Evolutionary conservation across 1,140 invertebrate genomes (phyloP), one percentile per base, ranked within the genome.

Genomic region (Drosophila rhopaloa): DNA sequence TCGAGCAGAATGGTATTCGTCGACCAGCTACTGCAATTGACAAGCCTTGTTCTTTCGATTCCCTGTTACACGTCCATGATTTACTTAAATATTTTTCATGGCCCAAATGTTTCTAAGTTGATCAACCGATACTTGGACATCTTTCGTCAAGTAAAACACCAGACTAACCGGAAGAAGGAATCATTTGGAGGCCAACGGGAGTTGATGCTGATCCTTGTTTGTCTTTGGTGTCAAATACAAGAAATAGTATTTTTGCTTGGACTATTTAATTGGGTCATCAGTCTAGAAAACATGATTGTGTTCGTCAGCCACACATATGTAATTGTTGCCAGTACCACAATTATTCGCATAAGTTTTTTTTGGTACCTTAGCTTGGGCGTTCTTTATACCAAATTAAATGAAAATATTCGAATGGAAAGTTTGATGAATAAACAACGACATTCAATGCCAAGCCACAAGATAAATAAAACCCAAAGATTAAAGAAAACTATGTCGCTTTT

Each of bases 301-400:
- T 40, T 40, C 7, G 0, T 38, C 0, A 29, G 37, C 10, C 62
- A 61, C 5, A 19, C 38, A 6, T 44, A 67, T 29, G 9, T 47
- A 0, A 38, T 7, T 2, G 13, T 70, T 0, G 40, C 38, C 14
- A 35, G 32, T 1, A 44, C 47, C n/a, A 51, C 73, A n/a, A 50
- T 84, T 0, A 6, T 61, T 8, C n/a, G 77, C 8, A 27, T 74
- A 4, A 59, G 40, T 14, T 68, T 74, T 11, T 32, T 85, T 14
- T 60, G 37, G 27, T 80, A 80, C 27, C 60, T 85, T 0, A 84
- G 76, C 27, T 14, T 84, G 35, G 76, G 63, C 0, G 19, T 43
- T 11, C 44, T 79, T 0, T 84, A 70, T 29, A n/a, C 32, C 4
- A 50, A 76, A 13, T 7, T 84, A 0, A 73, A 77, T 14, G 4